phyloP scores from a whole-genome alignment of 2,888 invertebrate species.

The Leistus spinibarbis region DNA sequence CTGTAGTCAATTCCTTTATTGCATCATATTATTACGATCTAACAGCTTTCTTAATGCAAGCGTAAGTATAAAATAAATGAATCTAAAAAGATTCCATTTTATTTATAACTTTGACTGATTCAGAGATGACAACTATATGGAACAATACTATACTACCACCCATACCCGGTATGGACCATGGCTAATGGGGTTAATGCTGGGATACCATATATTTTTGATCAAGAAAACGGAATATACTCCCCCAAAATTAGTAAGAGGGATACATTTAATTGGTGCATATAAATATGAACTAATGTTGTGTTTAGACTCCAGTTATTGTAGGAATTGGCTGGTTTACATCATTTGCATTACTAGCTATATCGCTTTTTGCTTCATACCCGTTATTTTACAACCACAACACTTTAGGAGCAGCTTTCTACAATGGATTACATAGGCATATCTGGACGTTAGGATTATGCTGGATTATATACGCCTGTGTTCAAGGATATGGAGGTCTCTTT shows the following conservation, averaged over 20 bases:
- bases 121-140: slow-evolving; percentile 34
- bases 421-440: not conserved
- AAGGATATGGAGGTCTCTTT: slow-evolving; percentile 13
- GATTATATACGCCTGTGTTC: not conserved
- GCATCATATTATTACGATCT: not conserved
- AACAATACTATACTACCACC: slow-evolving; percentile 47
- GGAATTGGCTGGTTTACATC: not conserved
- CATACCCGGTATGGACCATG: slow-evolving; percentile 49
- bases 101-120: not conserved
- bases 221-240: slow-evolving; percentile 17
- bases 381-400: not conserved
- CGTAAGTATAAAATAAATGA: not conserved
- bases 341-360: not conserved
- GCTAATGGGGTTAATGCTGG: slow-evolving; percentile 48
- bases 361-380: not conserved
- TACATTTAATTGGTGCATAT: not conserved
- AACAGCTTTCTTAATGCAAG: not conserved
- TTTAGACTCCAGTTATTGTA: not conserved
- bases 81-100: not conserved
- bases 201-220: slow-evolving; percentile 45
- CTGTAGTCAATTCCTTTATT: not conserved
- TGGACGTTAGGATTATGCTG: not conserved
- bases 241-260: not conserved
- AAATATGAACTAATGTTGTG: not conserved
- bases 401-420: not conserved